Evolutionary conservation across 2,888 invertebrate genomes (phyloP), one percentile per base, ranked within the genome.

Genomic region (Pyrochroa serraticornis): DNA sequence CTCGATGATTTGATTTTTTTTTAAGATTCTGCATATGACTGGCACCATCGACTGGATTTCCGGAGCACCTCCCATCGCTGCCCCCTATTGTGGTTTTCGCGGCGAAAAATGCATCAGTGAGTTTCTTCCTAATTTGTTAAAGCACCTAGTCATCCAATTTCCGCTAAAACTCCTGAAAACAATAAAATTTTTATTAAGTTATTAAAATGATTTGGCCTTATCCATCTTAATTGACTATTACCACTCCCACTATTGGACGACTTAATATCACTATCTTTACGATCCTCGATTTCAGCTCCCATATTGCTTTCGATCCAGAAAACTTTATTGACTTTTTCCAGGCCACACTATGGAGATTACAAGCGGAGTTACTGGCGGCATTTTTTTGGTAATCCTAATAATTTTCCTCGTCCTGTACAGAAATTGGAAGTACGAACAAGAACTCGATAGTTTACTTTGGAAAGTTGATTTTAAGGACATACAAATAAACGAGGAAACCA

Each of bases 351-450:
- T 88, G 42, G 92, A 94, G 72, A 93, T 94, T 76, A 85, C 90
- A 0, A 86, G 89, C 1, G 93, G 93, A 1, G 86, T 93, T 0
- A 87, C 89, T 0, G 93, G 94, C 0, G 90, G 91, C 1, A 83
- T 91, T 2, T 76, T 90, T 8, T 80, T 92, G 0, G 80, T 92
- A 3, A 77, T 93, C 34, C 81, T 87, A 0, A 81, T 93, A 2
- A 87, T 92, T n/a, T 86, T 87, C 0, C 80, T 93, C 52, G 86
- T 93, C 0, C 81, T 92, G 7, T 93, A 90, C 80, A 87, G 95
- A 57, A 95, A 95, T 77, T 95, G 95, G 95, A 87, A 88, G 35
- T 95, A 96, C 78, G 95, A 96, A 75, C 95, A 95, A 73, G 95
- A 95, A 73, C 82, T 96, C 64, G 95, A 95, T 76, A 94, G 93